Evolutionary conservation across 2,113 vertebrate species (phyloP), one percentile per base, ranked within the genome.

Genomic region (Sebastes fasciatus): DNA sequence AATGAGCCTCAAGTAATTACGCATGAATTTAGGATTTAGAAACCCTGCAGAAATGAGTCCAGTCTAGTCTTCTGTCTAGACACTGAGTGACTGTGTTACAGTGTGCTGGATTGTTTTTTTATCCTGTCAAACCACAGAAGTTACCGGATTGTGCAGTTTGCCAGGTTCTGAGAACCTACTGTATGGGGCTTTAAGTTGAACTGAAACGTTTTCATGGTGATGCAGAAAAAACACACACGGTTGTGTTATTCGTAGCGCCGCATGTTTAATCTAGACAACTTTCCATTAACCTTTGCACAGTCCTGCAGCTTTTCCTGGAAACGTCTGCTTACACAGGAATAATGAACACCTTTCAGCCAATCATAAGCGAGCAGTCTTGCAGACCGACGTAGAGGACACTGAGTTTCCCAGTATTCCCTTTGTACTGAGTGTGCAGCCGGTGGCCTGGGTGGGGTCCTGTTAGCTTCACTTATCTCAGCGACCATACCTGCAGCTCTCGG

Each of bases 31-130:
- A 67, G 88, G 92, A 91, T 94, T 90, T 86, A 80, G 90, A 91
- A 91, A 89, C 86, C 84, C 79, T 64, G 81, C 64, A 88, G 75
- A 83, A 92, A 88, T 89, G 79, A 90, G 88, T 87, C 66, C 66
- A 70, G 90, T 92, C 89, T 93, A 83, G 92, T 87, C 91, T n/a
- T 69, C 74, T 88, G 93, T 94, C 93, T 93, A 92, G 93, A 93
- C 93, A 79, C 75, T 86, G 77, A 72, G 72, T 16, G 46, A 72
- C 76, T 88, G 78, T 72, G 67, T 49, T 75, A 83, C 66, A 34
- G 60, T 86, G 52, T 45, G 48, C 61, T 34, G 12, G 54, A 82
- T 75, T 86, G 68, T 76, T 77, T 75, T 74, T 69, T 60, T 17
- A 74, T 54, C 61, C 73, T 42, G 64, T 65, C 10, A 21, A 80